Base-by-base conservation (phyloP, 2,113 vertebrate genomes). In the Mesoclemmys tuberculata region DNA sequence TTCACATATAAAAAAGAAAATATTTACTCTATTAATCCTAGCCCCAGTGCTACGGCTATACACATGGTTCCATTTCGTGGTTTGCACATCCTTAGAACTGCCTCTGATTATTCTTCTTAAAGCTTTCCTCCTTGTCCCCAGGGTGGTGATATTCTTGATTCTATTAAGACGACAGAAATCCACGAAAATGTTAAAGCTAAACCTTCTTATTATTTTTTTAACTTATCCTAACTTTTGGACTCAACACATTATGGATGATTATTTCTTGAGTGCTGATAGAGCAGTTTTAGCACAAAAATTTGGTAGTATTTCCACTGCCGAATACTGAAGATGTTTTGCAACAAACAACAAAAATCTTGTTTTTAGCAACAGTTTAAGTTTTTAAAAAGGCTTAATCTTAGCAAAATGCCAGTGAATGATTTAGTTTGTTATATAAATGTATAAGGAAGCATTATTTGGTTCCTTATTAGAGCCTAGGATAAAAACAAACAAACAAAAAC, bases 351-450 rank as follows among this genome's bases (percentile, higher is more conserved):
- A 27, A 51, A 27, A 52, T 52, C 12, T 68, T 68, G 55, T 31
- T 84, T 18, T 74, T 41, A 10, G 16, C 48, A 74, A 21, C n/a
- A 85, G 48, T 85, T 85, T 27, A 75, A 9, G 4, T 68, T n/a
- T 68, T 21, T 21, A 89, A 85, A 51, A 82, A 91, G 84, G 9
- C 78, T 86, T 64, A 85, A 41, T 44, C 54, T 93, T 55, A 85
- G 82, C 82, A 13, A 78, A 78, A 68, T 38, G 35, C 27, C 79
- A 68, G 86, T 74, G 3, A 82, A 46, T 83, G 31, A 90, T n/a
- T 93, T 95, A 90, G 86, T 80, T 78, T 64, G 46, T 29, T 64
- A 84, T 80, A 90, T 92, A 81, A 82, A 48, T 91, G 55, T 87
- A 95, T 94, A 24, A 52, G 68, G 29, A 61, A 82, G 82, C 27